A percentile compares a stretch with the other conserved stretches of the same genome.
Evolutionary conservation across 2,797 vertebrate genomes (phyloP).

Genomic region (Alectoris magna): DNA sequence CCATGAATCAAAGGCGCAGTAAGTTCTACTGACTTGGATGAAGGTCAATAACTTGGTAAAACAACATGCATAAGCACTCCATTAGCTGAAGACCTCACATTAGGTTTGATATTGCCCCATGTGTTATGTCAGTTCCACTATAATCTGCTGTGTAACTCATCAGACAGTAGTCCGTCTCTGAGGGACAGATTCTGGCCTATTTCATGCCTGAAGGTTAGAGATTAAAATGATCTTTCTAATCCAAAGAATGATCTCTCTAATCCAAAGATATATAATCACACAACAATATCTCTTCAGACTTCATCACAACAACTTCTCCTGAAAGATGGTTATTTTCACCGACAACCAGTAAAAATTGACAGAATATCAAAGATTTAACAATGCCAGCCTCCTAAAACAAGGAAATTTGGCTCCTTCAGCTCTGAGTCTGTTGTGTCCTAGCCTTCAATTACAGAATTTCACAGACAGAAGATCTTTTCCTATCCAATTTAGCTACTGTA

Average conservation of each 20-base stretch:
- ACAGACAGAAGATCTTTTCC: background rate
- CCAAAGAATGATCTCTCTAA: slow-evolving; percentile 16
- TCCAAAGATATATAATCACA: background rate
- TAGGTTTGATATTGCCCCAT: background rate
- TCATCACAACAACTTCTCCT: background rate
- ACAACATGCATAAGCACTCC: background rate
- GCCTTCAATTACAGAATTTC: background rate
- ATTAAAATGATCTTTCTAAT: slow-evolving; percentile 45
- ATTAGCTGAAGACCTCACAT: background rate
- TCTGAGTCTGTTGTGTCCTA: background rate
- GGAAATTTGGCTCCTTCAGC: background rate
- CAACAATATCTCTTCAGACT: background rate
- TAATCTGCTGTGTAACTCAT: background rate
- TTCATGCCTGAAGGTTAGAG: slow-evolving; percentile 3
- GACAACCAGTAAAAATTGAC: background rate
- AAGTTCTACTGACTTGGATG: background rate
- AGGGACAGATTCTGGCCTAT: background rate
- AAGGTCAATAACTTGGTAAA: background rate
- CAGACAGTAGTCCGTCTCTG: background rate
- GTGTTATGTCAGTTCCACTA: background rate
- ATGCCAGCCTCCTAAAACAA: background rate
- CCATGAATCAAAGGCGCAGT: background rate
- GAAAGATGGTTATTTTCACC: background rate
- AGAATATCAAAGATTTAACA: background rate
- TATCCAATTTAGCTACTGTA: background rate